A percentile compares a stretch with the other conserved stretches of the same genome.
phyloP scores from a whole-genome alignment of 2,797 vertebrate genomes.

The Liasis olivaceus region DNA sequence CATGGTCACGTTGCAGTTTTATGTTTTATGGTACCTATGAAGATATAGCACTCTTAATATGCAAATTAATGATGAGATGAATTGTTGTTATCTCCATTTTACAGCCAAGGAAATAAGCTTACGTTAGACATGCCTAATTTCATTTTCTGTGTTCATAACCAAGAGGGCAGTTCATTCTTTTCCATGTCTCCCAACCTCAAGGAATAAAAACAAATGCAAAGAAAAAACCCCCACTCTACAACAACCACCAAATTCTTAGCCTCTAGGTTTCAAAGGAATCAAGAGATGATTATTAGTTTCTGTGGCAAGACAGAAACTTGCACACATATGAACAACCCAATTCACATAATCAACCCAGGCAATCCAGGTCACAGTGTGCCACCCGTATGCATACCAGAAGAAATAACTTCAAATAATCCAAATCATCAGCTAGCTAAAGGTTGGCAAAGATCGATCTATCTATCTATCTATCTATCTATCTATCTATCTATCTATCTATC shows the following conservation, averaged over 20 bases:
- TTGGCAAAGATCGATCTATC: neutral
- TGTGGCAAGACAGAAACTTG: neutral
- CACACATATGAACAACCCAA: neutral
- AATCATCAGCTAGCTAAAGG: neutral
- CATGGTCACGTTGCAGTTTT: neutral
- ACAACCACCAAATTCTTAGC: neutral
- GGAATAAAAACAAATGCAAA: neutral
- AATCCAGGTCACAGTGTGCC: neutral
- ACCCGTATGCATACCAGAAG: neutral
- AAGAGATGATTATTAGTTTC: neutral
- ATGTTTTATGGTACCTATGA: neutral
- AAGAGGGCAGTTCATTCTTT: neutral
- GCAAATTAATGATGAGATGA: neutral
- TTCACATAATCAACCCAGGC: neutral
- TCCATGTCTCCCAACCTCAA: neutral
- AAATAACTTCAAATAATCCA: neutral
- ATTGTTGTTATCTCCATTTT: neutral
- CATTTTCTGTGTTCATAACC: neutral
- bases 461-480: no score
- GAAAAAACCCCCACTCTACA: neutral
- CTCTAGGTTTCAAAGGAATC: neutral
- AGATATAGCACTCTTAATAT: neutral
- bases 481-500: no score
- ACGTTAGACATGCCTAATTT: neutral
- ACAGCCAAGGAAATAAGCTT: slow-evolving; percentile 1